Evolutionary conservation across 2,797 vertebrate genomes (phyloP), one percentile per base, ranked within the genome.

Genomic region (Coranthus polyacanthus): DNA sequence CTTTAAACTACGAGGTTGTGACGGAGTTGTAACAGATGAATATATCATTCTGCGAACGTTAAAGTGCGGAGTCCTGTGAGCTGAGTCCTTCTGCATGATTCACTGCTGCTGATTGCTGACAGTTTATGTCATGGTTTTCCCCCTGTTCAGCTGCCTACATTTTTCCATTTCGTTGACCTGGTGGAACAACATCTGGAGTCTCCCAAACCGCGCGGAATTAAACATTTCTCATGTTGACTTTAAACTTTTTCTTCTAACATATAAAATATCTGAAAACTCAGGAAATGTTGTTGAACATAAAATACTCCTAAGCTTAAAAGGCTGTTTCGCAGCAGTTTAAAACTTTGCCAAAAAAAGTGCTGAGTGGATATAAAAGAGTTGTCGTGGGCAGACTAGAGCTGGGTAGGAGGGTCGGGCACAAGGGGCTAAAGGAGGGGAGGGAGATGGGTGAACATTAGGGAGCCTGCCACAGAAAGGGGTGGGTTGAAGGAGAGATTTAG

Each of bases 91-190:
- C 75, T 45, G 82, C 65, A 47, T 93, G 91, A 93, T 83, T 94
- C 91, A 93, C 51, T 21, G 84, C 83, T 59, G 78, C 72, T 90
- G 86, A 86, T 78, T 81, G 73, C 87, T 78, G 84, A 75, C 65
- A 54, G 75, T 86, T 91, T 85, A 87, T 87, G 90, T 93, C 91
- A 91, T 79, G 81, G 86, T 90, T 88, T 91, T 88, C 85, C 88
- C 83, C 67, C 47, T 58, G 47, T 73, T 82, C 41, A 45, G 72
- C 83, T 74, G 68, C 78, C 71, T 81, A 53, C 12, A 9, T 53
- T 86, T 88, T 91, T 88, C 89, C 83, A 62, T 83, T 85, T 17
- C 29, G 24, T 53, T 51, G 41, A 51, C 26, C 79, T 44, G 37
- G 84, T 75, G 78, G 68, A 87, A 72, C 46, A 90, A 91, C 89